phyloP scores from a whole-genome alignment of 1,140 invertebrate genomes.

The Geopemphigus sp. region DNA sequence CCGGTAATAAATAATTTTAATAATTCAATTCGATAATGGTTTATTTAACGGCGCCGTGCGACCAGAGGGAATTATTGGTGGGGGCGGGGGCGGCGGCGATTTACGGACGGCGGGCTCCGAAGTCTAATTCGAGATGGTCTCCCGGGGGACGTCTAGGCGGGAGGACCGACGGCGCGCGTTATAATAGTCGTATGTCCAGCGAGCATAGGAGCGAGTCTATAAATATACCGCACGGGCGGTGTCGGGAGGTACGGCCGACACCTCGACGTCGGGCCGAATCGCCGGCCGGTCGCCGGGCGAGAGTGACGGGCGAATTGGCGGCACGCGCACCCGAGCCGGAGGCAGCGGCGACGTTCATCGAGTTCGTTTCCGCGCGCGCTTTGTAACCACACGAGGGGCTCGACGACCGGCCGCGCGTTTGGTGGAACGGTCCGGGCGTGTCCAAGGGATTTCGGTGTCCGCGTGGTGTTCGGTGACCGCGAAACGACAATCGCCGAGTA shows the following conservation, averaged over 20 bases:
- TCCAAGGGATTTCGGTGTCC: not conserved
- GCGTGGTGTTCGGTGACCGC: not conserved
- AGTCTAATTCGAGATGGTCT: constrained; percentile 7
- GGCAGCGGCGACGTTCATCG: not conserved
- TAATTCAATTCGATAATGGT: too few species aligned
- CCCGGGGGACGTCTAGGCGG: not conserved
- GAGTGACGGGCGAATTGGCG: too few species aligned
- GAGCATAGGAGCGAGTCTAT: constrained; percentile 8
- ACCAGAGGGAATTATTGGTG: too few species aligned
- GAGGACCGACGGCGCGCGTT: too few species aligned
- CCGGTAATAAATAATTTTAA: too few species aligned
- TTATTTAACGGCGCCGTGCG: too few species aligned
- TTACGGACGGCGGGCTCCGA: too few species aligned
- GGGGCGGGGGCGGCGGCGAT: not conserved
- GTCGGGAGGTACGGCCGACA: not conserved
- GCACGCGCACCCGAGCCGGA: not conserved
- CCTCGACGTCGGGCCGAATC: not conserved
- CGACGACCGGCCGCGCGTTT: not conserved
- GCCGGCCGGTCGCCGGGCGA: not conserved
- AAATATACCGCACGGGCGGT: not conserved
- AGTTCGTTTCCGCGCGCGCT: too few species aligned
- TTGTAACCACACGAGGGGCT: not conserved
- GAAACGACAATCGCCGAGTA: too few species aligned
- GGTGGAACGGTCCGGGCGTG: not conserved
- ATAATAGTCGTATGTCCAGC: too few species aligned